A percentile compares a stretch with the other conserved stretches of the same genome.
phyloP scores from a whole-genome alignment of 2,888 invertebrate species.

The Ceratothoa steindachneri region DNA sequence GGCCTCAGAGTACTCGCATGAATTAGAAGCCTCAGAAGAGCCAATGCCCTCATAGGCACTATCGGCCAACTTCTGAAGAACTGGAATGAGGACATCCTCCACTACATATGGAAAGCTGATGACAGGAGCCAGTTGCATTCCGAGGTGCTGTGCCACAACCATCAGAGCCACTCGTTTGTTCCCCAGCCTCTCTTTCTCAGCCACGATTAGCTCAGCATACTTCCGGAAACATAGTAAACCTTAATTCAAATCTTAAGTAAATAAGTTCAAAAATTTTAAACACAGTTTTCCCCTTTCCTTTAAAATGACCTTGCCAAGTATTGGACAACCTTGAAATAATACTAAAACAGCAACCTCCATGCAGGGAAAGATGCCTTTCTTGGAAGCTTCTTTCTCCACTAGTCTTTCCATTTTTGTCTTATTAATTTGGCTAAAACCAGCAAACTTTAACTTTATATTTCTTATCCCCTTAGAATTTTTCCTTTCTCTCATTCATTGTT shows the following conservation, averaged over 20 bases:
- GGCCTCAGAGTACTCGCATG: too few relatives aligned
- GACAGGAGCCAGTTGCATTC: constrained; percentile 62
- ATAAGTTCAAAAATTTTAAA: neutral
- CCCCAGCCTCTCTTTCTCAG: constrained; percentile 1
- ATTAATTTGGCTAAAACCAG: too few relatives aligned
- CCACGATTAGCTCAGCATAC: neutral
- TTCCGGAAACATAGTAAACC: neutral
- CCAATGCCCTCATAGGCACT: too few relatives aligned
- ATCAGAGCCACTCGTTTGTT: constrained; percentile 47
- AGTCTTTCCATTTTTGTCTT: too few relatives aligned
- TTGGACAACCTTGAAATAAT: too few relatives aligned
- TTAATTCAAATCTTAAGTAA: constrained; percentile 17
- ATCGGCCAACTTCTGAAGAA: constrained; percentile 54
- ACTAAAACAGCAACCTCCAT: too few relatives aligned
- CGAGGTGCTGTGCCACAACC: constrained; percentile 51
- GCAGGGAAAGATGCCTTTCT: too few relatives aligned
- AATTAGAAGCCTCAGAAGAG: too few relatives aligned
- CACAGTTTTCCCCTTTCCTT: neutral
- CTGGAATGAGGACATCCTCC: constrained; percentile 64
- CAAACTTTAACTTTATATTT: too few relatives aligned
- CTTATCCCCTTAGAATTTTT: too few relatives aligned
- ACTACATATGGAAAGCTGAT: constrained; percentile 66
- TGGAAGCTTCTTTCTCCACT: too few relatives aligned
- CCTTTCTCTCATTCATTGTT: too few relatives aligned
- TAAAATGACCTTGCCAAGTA: neutral